Percentiles rank a stretch among this genome's conserved stretches.
phyloP scores from a whole-genome alignment of 2,888 invertebrate species.

The Cantharis lateralis region DNA sequence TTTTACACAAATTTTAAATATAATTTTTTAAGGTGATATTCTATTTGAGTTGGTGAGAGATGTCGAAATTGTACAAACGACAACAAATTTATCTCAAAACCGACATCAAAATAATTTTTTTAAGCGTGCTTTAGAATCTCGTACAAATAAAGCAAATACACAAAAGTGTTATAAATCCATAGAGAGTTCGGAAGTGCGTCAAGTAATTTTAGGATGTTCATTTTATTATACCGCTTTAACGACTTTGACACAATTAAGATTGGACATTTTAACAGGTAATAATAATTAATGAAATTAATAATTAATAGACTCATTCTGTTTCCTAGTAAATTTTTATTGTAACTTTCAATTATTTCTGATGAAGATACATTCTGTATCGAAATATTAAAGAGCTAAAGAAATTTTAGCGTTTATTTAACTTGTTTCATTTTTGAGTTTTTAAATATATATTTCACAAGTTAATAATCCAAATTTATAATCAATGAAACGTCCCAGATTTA shows the following conservation, averaged over 20 bases:
- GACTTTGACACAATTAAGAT: conserved; percentile 86
- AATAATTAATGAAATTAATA: no score
- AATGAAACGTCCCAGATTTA: not conserved
- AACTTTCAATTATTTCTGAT: no score
- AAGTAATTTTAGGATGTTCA: conserved; percentile 85
- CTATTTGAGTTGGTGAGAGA: conserved; percentile 57
- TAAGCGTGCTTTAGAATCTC: conserved; percentile 65
- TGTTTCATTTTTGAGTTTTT: no score
- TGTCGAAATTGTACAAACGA: conserved; percentile 51
- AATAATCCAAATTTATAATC: no score
- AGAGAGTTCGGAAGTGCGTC: conserved; percentile 80
- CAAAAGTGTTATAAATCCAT: conserved; percentile 74
- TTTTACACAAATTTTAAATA: not conserved
- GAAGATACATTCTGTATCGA: no score
- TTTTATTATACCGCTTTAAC: conserved; percentile 90
- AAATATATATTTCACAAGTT: no score
- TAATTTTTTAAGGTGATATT: conserved; percentile 52
- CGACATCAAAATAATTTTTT: conserved; percentile 60
- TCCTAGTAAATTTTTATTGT: no score
- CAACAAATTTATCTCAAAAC: conserved; percentile 42
- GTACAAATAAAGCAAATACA: conserved; percentile 64
- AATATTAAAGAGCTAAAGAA: no score
- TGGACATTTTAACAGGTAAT: conserved; percentile 90
- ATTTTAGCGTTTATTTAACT: no score
- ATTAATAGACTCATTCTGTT: no score